Percentiles rank a stretch among this genome's conserved stretches.
Evolutionary conservation across 2,888 invertebrate genomes (phyloP).

Genomic region (Pristionchus arcanus): DNA sequence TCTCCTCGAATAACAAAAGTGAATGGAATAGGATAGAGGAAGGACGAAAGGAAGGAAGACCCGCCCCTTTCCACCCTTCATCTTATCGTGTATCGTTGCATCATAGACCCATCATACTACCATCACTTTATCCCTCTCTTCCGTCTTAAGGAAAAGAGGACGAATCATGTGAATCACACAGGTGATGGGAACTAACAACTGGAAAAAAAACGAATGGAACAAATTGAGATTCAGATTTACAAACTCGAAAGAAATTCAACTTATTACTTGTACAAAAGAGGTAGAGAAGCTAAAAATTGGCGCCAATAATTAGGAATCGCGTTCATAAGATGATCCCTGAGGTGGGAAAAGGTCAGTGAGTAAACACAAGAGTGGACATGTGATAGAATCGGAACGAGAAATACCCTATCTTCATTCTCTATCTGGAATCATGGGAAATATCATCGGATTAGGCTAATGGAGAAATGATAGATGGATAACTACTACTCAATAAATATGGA

Average conservation of each 20-base stretch:
- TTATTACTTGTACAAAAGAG: neutral
- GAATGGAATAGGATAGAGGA: neutral
- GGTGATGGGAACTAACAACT: conserved; percentile 11
- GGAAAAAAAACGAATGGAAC: neutral
- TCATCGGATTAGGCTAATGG: conserved; percentile 29
- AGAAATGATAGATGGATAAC: neutral
- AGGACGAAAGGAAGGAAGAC: neutral
- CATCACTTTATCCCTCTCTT: conserved; percentile 37
- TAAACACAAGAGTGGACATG: neutral
- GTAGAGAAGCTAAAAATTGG: neutral
- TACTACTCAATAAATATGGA: neutral
- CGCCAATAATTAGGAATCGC: neutral
- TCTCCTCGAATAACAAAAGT: conserved; percentile 19
- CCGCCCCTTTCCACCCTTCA: conserved; percentile 25
- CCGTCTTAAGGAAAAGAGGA: neutral
- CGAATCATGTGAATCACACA: neutral
- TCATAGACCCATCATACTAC: conserved; percentile 36
- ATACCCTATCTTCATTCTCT: neutral
- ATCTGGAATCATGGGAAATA: conserved; percentile 12
- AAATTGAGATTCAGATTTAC: neutral
- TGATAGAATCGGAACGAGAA: neutral
- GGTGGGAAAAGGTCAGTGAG: neutral
- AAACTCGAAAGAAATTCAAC: neutral
- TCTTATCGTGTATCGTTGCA: conserved; percentile 20
- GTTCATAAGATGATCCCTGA: neutral